Base-by-base conservation (phyloP, 37 sponge, comb jelly and placozoan species). In the Diacarnus erythraeanus region DNA sequence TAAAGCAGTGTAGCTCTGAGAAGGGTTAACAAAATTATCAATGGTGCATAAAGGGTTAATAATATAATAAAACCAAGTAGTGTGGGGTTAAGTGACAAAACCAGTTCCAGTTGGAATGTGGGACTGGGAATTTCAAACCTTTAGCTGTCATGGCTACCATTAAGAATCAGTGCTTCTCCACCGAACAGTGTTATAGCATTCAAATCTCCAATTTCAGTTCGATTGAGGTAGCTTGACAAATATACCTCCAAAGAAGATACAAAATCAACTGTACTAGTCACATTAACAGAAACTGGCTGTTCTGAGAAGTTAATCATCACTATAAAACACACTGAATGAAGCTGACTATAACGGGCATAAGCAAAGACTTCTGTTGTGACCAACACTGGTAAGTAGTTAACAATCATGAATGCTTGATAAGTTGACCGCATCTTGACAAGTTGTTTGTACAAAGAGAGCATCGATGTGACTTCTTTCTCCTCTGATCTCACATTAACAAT, bases 301-400 rank as follows among this genome's bases (percentile, higher is more conserved):
- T 35, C 18, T 1, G 74, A 65, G 42, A 91, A 91, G 66, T 91
- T 91, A 18, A 91, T 84, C 38, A 87, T 75, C 2, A 91, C 77
- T 1, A 84, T 38, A 64, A 69, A 75, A 6, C 74, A 22, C 0
- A 77, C 61, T 30, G 38, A 38, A 54, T 36, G 27, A 27, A 40
- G 72, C 26, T 67, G 47, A 54, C 69, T 29, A 58, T 76, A 83
- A 6, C 95, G 81, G 8, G 41, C 59, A 64, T 78, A 94, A 23
- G 74, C 88, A 42, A 80, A 41, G n/a, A 80, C 38, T 8, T 85
- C 75, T 0, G 78, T 77, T 1, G 84, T 74, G 37, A 83, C 70
- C 60, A 36, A 22, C 27, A 85, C 35, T 2, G 39, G 20, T 0
- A 31, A 18, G 35, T 92, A 87, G 54, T 65, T 22, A 22, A 56